Conservation (phyloP, 2,113 vertebrate species). For the Aegithalos caudatus region DNA sequence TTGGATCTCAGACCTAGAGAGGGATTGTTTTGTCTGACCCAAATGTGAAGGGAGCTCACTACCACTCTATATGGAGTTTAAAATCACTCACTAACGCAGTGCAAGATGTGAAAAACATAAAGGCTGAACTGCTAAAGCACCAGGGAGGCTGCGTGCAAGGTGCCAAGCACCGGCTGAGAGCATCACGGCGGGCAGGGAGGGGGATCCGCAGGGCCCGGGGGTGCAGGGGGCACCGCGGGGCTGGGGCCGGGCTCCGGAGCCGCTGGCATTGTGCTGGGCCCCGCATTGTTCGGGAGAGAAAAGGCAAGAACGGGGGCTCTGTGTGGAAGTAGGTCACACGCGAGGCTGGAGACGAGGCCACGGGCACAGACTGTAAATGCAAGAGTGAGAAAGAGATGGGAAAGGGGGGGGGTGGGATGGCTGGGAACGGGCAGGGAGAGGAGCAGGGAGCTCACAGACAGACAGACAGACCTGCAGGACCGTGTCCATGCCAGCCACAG, state of each 20-base stretch:
- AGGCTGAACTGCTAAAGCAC: background rate
- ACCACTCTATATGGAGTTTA: background rate
- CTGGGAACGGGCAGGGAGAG: background rate
- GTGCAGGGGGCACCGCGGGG: background rate
- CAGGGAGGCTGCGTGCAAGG: background rate
- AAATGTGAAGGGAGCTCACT: too few species aligned
- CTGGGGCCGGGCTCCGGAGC: background rate
- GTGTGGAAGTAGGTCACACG: constrained; percentile 37
- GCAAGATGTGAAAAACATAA: background rate
- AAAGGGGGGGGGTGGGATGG: background rate
- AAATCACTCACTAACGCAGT: background rate
- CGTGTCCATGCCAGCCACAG: background rate
- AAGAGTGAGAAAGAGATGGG: background rate
- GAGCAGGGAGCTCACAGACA: background rate
- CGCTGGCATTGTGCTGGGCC: background rate
- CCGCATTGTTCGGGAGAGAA: background rate
- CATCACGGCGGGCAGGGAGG: background rate
- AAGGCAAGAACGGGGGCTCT: constrained; percentile 15
- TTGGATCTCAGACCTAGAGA: background rate
- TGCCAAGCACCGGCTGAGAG: background rate
- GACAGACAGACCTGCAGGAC: background rate
- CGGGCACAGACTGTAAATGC: background rate
- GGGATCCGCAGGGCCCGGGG: background rate
- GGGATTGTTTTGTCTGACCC: background rate
- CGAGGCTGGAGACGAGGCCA: constrained; percentile 23